phyloP scores from a whole-genome alignment of 2,797 vertebrate genomes.

The Lepus townsendii region DNA sequence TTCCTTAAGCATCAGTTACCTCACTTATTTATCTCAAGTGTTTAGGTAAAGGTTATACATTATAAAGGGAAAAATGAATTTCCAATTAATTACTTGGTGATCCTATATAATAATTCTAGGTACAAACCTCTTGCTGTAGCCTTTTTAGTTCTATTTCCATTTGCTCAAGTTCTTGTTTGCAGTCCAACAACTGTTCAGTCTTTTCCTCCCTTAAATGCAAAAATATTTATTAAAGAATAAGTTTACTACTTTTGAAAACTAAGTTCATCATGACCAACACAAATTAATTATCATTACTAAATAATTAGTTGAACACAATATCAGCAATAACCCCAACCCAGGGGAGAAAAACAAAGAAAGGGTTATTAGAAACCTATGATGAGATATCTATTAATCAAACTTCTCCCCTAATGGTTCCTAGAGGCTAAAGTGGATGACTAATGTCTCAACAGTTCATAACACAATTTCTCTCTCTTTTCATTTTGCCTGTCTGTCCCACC shows the following conservation, averaged over 20 bases:
- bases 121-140: slow-evolving; percentile 96
- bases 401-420: slow-evolving; percentile 7
- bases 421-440: slow-evolving; percentile 23
- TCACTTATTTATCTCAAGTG: slow-evolving; percentile 38
- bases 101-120: neutral
- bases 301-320: slow-evolving; percentile 16
- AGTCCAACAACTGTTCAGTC: slow-evolving; percentile 97
- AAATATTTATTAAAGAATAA: slow-evolving; percentile 64
- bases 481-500: neutral
- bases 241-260: slow-evolving; percentile 29
- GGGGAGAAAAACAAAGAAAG: slow-evolving; percentile 1
- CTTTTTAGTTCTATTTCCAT: slow-evolving; percentile 95
- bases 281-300: slow-evolving; percentile 48
- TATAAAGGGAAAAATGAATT: slow-evolving; percentile 30
- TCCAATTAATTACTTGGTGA: neutral
- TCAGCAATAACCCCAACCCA: neutral
- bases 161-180: slow-evolving; percentile 96
- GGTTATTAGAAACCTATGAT: neutral
- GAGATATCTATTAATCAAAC: neutral
- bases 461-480: neutral
- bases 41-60: neutral
- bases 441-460: neutral
- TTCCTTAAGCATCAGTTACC: slow-evolving; percentile 1
- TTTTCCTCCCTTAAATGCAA: slow-evolving; percentile 95
- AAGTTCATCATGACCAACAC: slow-evolving; percentile 22